phyloP scores from a whole-genome alignment of 2,888 invertebrate species.

The Polydrusus tereticollis region DNA sequence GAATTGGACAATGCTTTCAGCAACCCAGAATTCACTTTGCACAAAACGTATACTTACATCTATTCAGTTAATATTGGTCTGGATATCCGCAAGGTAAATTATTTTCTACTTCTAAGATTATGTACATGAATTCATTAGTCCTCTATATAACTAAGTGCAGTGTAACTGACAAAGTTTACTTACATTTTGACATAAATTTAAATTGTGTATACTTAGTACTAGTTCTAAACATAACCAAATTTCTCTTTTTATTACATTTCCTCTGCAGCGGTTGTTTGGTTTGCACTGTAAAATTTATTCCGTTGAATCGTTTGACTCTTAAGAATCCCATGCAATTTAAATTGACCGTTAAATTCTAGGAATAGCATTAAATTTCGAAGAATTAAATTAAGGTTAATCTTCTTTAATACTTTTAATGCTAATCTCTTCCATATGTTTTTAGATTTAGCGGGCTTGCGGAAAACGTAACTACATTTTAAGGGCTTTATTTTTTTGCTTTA shows the following conservation, averaged over 20 bases:
- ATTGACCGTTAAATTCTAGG: constrained; percentile 24
- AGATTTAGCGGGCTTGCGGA: constrained; percentile 6
- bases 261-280: background rate
- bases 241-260: background rate
- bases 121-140: no score
- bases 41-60: constrained; percentile 23
- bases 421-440: constrained; percentile 24
- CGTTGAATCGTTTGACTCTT: constrained; percentile 8
- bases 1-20: constrained; percentile 38
- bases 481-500: background rate
- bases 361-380: constrained; percentile 24
- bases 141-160: no score
- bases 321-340: constrained; percentile 22
- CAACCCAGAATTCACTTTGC: constrained; percentile 3
- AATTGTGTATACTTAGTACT: background rate
- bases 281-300: constrained; percentile 17
- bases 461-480: constrained; percentile 18
- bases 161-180: no score
- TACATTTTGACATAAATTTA: no score
- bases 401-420: constrained; percentile 21
- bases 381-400: constrained; percentile 31
- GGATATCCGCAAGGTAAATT: constrained; percentile 9
- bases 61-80: constrained; percentile 37
- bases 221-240: background rate
- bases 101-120: no score